These are phyloP conservation scores for Pectinophora gossypiella DNA, from an alignment of 1,140 invertebrate species.

Conservation along the genomic window DNA sequence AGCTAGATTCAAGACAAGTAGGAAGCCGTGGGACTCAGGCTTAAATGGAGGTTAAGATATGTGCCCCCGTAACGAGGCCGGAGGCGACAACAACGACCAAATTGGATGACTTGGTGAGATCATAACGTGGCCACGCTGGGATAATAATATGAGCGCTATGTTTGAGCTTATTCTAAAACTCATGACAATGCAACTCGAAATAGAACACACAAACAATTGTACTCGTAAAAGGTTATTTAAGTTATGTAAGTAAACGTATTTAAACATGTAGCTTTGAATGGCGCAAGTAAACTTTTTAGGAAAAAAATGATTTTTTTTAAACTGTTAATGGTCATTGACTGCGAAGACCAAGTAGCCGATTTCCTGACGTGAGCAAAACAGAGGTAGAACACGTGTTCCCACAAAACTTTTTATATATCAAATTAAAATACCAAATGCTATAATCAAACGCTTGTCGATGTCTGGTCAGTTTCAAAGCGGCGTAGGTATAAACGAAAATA, in stretches of 20 bases:
- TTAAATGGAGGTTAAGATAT: slow-evolving; percentile 66
- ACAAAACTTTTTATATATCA: slow-evolving; percentile 5
- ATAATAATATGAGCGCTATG: neutral
- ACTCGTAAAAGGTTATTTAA: too few species aligned
- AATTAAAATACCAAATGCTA: slow-evolving; percentile 36
- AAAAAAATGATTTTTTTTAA: too few species aligned
- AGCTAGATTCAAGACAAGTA: slow-evolving; percentile 21
- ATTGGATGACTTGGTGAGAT: slow-evolving; percentile 38
- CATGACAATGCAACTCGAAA: too few species aligned
- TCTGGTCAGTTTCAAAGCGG: slow-evolving; percentile 24
- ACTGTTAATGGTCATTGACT: too few species aligned
- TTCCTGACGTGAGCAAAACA: neutral
- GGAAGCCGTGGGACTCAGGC: slow-evolving; percentile 54
- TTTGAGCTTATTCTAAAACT: too few species aligned
- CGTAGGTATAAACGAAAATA: slow-evolving; percentile 18
- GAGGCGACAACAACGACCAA: slow-evolving; percentile 40
- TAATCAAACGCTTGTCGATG: slow-evolving; percentile 20
- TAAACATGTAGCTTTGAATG: too few species aligned
- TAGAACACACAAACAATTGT: too few species aligned
- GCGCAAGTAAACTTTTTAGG: too few species aligned
- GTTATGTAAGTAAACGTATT: too few species aligned
- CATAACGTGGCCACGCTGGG: neutral
- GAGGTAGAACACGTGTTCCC: neutral
- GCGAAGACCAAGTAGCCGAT: too few species aligned
- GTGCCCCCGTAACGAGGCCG: slow-evolving; percentile 50